Conservation (phyloP, 2,797 vertebrate genomes). For the Myotis daubentonii region DNA sequence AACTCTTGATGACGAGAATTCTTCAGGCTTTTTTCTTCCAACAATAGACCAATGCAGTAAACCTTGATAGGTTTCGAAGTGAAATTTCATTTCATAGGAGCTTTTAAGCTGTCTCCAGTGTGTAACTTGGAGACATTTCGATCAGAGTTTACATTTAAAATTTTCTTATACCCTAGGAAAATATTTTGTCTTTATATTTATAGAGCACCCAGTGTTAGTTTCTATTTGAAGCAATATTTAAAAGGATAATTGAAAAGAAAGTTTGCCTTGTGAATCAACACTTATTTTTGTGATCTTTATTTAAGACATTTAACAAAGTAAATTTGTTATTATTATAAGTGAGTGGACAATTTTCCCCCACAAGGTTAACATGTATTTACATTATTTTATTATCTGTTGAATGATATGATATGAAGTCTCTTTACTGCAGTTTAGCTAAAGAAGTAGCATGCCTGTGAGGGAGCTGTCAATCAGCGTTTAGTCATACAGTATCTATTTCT, state of each 20-base stretch:
- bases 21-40: slow-evolving; percentile 74
- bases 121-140: slow-evolving; percentile 80
- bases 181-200: slow-evolving; percentile 84
- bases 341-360: slow-evolving; percentile 73
- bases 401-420: slow-evolving; percentile 83
- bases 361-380: slow-evolving; percentile 85
- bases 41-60: slow-evolving; percentile 83
- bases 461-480: slow-evolving; percentile 89
- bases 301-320: slow-evolving; percentile 79
- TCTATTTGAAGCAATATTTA: slow-evolving; percentile 77
- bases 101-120: slow-evolving; percentile 85
- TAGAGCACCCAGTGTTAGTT: slow-evolving; percentile 70
- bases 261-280: slow-evolving; percentile 77
- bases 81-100: slow-evolving; percentile 81
- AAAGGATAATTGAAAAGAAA: slow-evolving; percentile 81
- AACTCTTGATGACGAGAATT: slow-evolving; percentile 84
- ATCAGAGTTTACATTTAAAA: slow-evolving; percentile 55
- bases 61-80: slow-evolving; percentile 84
- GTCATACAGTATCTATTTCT: slow-evolving; percentile 90
- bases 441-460: slow-evolving; percentile 79
- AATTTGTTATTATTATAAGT: slow-evolving; percentile 79
- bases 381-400: slow-evolving; percentile 84
- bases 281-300: slow-evolving; percentile 81
- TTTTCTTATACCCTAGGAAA: slow-evolving; percentile 79
- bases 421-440: slow-evolving; percentile 86